A percentile compares a stretch with the other conserved stretches of the same genome.
Evolutionary conservation across 2,888 invertebrate species (phyloP).

Genomic region (Ellobium chinense): DNA sequence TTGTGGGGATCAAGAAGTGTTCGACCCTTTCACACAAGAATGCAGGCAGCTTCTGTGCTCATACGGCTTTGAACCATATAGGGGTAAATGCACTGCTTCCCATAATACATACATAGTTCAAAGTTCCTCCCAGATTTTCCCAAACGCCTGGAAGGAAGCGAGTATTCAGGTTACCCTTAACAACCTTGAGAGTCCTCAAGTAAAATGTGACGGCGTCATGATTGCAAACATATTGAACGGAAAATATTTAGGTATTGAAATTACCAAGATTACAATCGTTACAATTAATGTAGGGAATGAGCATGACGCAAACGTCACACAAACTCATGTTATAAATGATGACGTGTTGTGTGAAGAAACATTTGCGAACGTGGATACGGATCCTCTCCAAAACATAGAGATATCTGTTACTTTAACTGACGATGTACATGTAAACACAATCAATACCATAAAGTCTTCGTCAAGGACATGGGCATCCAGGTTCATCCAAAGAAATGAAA

Average conservation of each 20-base stretch:
- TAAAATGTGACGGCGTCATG: neutral
- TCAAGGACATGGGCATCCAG: neutral
- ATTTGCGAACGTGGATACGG: too few species aligned
- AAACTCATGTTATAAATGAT: too few species aligned
- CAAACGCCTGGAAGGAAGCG: constrained; percentile 2
- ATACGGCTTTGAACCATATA: constrained; percentile 21
- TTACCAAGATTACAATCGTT: too few species aligned
- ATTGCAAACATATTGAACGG: neutral
- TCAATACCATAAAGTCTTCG: neutral
- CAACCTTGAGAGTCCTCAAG: neutral
- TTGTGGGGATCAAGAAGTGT: constrained; percentile 43
- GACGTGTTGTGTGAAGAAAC: neutral
- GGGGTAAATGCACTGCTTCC: constrained; percentile 21
- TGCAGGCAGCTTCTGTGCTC: constrained; percentile 38
- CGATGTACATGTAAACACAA: neutral
- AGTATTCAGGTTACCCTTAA: neutral
- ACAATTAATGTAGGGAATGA: too few species aligned
- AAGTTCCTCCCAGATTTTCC: constrained; percentile 21
- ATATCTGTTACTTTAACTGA: too few species aligned
- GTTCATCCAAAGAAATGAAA: neutral
- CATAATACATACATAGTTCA: neutral
- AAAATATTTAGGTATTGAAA: too few species aligned
- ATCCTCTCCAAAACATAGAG: too few species aligned
- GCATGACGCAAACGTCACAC: too few species aligned
- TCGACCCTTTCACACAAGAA: constrained; percentile 35